Evolutionary conservation across 1,140 invertebrate species (phyloP).

Genomic region (Parasteatoda tepidariorum): DNA sequence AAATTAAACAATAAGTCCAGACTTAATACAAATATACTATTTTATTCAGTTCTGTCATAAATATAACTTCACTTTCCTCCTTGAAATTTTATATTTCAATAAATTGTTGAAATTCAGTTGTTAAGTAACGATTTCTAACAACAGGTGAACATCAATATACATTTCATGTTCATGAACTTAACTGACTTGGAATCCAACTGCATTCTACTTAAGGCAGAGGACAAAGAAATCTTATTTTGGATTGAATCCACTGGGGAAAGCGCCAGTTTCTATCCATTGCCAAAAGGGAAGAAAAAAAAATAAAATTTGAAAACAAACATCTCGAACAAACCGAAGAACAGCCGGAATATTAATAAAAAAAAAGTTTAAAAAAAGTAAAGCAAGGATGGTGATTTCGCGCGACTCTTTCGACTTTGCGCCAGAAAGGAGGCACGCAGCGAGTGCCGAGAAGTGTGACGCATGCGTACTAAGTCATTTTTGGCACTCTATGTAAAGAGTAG

Average conservation of each 20-base stretch:
- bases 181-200: not conserved
- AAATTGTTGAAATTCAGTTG: too few species aligned
- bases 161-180: not conserved
- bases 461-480: not conserved
- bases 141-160: not conserved
- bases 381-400: not conserved
- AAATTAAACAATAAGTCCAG: too few species aligned
- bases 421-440: constrained; percentile 1
- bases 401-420: constrained; percentile 5
- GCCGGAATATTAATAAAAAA: not conserved
- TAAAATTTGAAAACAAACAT: not conserved
- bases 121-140: not conserved
- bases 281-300: not conserved
- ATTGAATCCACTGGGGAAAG: not conserved
- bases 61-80: not conserved
- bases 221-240: not conserved
- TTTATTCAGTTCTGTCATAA: not conserved
- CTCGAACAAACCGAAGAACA: constrained; percentile 4
- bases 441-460: not conserved
- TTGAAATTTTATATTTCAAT: too few species aligned
- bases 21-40: too few species aligned
- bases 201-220: not conserved
- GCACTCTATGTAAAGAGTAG: not conserved
- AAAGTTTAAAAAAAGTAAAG: not conserved
- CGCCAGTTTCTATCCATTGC: not conserved